Evolutionary conservation across 2,888 invertebrate genomes (phyloP), one percentile per base, ranked within the genome.

Genomic region (Heliconius ismenius): DNA sequence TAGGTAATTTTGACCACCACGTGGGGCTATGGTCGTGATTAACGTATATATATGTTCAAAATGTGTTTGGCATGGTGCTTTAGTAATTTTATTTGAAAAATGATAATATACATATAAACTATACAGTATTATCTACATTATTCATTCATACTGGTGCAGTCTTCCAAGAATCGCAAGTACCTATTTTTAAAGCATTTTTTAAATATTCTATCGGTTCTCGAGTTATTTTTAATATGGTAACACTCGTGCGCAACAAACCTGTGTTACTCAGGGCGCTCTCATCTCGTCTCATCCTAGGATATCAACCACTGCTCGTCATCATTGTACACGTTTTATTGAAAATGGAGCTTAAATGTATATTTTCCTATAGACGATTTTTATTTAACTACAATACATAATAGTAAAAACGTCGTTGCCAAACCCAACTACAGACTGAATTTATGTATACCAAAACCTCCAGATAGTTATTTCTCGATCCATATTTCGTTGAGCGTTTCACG

Each of bases 351-450:
- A 73, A 75, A 78, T 67, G 67, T 75, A 54, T 75, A 75, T 75
- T 75, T 75, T 75, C 80, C 67, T 73, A 76, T 74, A 21, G 62
- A 69, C 39, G 64, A 72, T 60, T 65, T 76, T 75, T 58, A 79
- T 80, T 78, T 67, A 58, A 73, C 76, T 74, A 73, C 77, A 76
- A 75, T 78, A 78, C 77, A 75, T 79, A 80, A 82, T 88, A 88
- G 88, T 81, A 86, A 87, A 88, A 90, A 91, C 87, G 87, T 91
- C 88, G 92, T 90, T 92, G 93, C 93, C 93, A 93, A 93, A 92
- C 90, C 90, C 89, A 84, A 90, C 87, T 83, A 89, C 92, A 92
- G 92, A 93, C 93, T 92, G 93, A 93, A 91, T 89, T 89, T 90
- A 90, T 90, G 92, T 92, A 91, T 91, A 92, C 90, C 89, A 86